These are phyloP conservation scores for Dallia pectoralis DNA, from an alignment of 2,797 vertebrate species.

Conservation along the genomic window DNA sequence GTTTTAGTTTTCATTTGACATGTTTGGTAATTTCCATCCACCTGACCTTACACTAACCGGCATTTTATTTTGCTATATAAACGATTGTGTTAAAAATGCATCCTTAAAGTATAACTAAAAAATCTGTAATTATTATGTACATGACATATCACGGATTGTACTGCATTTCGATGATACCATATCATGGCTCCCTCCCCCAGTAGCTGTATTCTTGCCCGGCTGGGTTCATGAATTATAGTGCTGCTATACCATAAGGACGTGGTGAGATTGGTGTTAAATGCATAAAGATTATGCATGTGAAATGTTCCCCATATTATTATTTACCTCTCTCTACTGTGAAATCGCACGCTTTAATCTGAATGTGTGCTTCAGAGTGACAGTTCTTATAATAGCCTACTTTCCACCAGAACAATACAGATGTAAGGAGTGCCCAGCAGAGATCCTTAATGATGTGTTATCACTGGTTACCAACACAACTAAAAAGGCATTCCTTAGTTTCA, in stretches of 20 bases:
- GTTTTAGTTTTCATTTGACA: no score
- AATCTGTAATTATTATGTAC: no score
- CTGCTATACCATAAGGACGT: background rate
- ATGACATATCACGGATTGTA: no score
- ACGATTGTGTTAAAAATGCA: no score
- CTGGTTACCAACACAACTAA: background rate
- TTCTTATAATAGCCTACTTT: background rate
- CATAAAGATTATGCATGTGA: background rate
- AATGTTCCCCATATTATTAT: background rate
- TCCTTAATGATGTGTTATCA: background rate
- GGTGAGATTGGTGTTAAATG: background rate
- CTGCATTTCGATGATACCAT: no score
- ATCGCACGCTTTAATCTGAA: background rate
- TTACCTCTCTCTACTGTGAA: constrained; percentile 40
- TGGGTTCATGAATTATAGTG: background rate
- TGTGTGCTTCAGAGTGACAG: background rate
- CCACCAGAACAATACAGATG: background rate
- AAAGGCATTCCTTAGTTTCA: background rate
- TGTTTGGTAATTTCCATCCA: no score
- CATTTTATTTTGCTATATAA: no score
- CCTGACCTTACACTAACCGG: no score
- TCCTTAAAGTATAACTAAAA: no score
- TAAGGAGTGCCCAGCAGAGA: background rate
- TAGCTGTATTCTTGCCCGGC: no score
- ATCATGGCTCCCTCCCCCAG: no score